Evolutionary conservation across 2,888 invertebrate genomes (phyloP).

Genomic region (Dynastes maya): DNA sequence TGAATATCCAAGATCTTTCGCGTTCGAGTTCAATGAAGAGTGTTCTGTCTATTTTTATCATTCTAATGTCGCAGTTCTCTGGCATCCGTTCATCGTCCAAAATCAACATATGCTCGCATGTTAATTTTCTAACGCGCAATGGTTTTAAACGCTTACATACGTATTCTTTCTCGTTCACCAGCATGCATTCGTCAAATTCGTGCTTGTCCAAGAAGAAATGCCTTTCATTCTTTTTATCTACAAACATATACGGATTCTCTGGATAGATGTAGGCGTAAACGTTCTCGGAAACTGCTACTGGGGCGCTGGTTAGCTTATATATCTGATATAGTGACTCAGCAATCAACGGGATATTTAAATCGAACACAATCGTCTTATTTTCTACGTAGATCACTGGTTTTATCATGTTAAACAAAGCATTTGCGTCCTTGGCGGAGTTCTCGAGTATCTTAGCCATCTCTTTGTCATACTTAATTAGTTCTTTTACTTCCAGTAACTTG

Average conservation of each 20-base stretch:
- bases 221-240: slow-evolving; percentile 7
- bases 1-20: slow-evolving; percentile 19
- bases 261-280: slow-evolving; percentile 33
- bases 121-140: background rate
- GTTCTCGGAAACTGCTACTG: slow-evolving; percentile 9
- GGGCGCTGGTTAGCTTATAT: slow-evolving; percentile 30
- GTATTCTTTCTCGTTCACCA: background rate
- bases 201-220: slow-evolving; percentile 24
- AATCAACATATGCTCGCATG: slow-evolving; percentile 9
- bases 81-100: background rate
- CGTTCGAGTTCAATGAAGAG: slow-evolving; percentile 6
- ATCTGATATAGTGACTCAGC: background rate
- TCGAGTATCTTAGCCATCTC: background rate
- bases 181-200: background rate
- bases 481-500: slow-evolving; percentile 1
- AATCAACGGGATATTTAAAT: slow-evolving; percentile 12
- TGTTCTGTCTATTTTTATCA: slow-evolving; percentile 7
- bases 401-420: slow-evolving; percentile 20
- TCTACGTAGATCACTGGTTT: slow-evolving; percentile 27
- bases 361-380: background rate
- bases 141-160: slow-evolving; percentile 17
- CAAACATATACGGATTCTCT: slow-evolving; percentile 22
- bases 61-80: slow-evolving; percentile 17
- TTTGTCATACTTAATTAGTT: background rate
- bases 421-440: background rate